Percentiles rank a stretch among this genome's conserved stretches.
These are phyloP conservation scores for Polypterus senegalus DNA, from an alignment of 2,113 vertebrate genomes.

Conservation along the genomic window DNA sequence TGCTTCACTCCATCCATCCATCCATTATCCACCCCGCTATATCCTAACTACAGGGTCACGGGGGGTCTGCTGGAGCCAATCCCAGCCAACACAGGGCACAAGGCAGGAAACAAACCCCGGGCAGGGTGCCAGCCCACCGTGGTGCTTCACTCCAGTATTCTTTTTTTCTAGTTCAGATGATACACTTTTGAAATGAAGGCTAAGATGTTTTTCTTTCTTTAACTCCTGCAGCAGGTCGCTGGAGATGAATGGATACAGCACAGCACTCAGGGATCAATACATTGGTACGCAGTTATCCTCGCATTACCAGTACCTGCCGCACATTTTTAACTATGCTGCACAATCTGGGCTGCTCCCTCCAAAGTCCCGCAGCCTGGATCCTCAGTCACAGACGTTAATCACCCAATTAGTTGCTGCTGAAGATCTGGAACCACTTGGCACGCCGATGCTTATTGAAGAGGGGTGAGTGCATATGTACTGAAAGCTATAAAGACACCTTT, in stretches of 20 bases:
- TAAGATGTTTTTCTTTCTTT: too few species aligned
- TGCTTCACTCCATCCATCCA: too few species aligned
- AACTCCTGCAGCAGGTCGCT: slow-evolving; percentile 66
- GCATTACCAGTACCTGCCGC: slow-evolving; percentile 89
- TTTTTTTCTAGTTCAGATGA: too few species aligned
- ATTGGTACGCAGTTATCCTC: slow-evolving; percentile 76
- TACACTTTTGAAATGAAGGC: too few species aligned
- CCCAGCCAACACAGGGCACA: too few species aligned
- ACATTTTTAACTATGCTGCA: slow-evolving; percentile 81
- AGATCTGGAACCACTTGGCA: slow-evolving; percentile 76
- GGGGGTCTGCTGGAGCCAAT: too few species aligned
- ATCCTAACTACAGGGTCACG: too few species aligned
- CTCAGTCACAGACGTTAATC: slow-evolving; percentile 83
- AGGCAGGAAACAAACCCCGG: too few species aligned
- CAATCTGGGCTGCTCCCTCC: slow-evolving; percentile 75
- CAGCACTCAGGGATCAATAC: slow-evolving; percentile 86
- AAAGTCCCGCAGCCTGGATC: slow-evolving; percentile 74
- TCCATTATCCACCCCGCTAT: too few species aligned
- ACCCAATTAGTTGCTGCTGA: slow-evolving; percentile 84
- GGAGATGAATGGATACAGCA: slow-evolving; percentile 82
- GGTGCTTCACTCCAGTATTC: too few species aligned
- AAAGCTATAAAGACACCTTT: background rate
- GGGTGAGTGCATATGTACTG: slow-evolving; percentile 54
- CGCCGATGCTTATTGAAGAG: slow-evolving; percentile 93
- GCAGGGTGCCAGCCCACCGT: too few species aligned